Evolutionary conservation across 1,140 invertebrate genomes (phyloP).

Genomic region (Bemisia tabaci): DNA sequence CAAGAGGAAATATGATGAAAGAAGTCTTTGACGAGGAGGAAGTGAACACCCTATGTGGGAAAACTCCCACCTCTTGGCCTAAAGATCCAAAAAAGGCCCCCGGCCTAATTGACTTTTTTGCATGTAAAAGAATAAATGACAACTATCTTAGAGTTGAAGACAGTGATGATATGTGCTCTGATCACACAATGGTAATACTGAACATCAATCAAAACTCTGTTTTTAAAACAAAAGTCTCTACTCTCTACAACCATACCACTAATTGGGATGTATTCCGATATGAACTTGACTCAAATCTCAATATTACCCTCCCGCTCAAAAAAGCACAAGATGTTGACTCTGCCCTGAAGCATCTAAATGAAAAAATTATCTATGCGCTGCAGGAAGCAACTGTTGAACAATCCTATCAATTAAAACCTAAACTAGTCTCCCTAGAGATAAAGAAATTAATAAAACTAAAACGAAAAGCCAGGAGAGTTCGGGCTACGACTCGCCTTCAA

Average conservation of each 20-base stretch:
- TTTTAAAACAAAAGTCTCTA: background rate
- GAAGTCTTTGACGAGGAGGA: constrained; percentile 1
- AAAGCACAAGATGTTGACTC: background rate
- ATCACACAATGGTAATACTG: background rate
- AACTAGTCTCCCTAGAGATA: background rate
- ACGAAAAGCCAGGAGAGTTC: background rate
- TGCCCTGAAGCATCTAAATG: background rate
- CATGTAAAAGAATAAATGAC: constrained; percentile 2
- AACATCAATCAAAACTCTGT: background rate
- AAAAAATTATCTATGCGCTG: background rate
- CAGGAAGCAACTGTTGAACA: background rate
- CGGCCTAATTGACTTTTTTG: constrained; percentile 15
- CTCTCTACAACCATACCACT: background rate
- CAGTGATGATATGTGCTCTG: background rate
- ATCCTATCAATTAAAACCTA: background rate
- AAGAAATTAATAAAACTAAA: background rate
- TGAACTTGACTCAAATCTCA: background rate
- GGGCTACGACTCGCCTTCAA: background rate
- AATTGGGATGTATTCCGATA: background rate
- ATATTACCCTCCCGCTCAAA: background rate
- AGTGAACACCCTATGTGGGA: constrained; percentile 23
- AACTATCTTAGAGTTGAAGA: background rate
- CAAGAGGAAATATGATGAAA: constrained; percentile 1
- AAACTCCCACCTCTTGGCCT: constrained; percentile 15
- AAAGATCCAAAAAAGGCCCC: constrained; percentile 9